Base-by-base conservation (phyloP, 2,113 vertebrate genomes). In the Tricholaema leucomelas region DNA sequence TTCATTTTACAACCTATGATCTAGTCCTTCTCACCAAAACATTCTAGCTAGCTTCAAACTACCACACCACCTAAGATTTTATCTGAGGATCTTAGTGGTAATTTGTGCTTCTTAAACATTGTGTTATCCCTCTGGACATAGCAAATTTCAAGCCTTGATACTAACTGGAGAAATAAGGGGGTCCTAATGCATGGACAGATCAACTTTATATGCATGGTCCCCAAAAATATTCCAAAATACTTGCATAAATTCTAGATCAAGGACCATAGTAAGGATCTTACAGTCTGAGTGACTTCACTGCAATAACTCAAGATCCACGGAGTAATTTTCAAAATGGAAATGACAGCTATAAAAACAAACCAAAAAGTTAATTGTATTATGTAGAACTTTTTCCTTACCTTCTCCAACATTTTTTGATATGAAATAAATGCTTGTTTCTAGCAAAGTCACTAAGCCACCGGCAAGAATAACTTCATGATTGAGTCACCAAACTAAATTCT, bases 341-440 rank as follows among this genome's bases (percentile, higher is more conserved):
- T 75, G 69, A 12, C 11, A 61, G 17, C 33, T 38, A 44, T 52
- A 61, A 84, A 94, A 82, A 55, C 59, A 90, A 65, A 9, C 48
- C 12, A 56, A 76, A 85, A 56, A 8, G 31, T 27, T 5, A 50
- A 50, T 5, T 77, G 6, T 44, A 46, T 18, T 52, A 40, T 40
- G 16, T 38, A 76, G 35, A 79, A 33, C 24, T 86, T 86, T 87
- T 7, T 40, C n/a, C 8, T 79, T 81, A 54, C 8, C 6, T 83
- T 67, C 31, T 67, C 8, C 33, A 9, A 13, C 13, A 52, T 27
- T 87, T 91, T 84, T 84, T 82, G 6, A 33, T 36, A 59, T 42
- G 23, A 95, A 92, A 74, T 59, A 81, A 82, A 78, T 66, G 15
- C 19, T 92, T 61, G 74, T 74, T 89, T 94, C 44, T 20, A 81